These are phyloP conservation scores for Heloderma charlesbogerti DNA, from an alignment of 2,113 vertebrate genomes.

Conservation along the genomic window DNA sequence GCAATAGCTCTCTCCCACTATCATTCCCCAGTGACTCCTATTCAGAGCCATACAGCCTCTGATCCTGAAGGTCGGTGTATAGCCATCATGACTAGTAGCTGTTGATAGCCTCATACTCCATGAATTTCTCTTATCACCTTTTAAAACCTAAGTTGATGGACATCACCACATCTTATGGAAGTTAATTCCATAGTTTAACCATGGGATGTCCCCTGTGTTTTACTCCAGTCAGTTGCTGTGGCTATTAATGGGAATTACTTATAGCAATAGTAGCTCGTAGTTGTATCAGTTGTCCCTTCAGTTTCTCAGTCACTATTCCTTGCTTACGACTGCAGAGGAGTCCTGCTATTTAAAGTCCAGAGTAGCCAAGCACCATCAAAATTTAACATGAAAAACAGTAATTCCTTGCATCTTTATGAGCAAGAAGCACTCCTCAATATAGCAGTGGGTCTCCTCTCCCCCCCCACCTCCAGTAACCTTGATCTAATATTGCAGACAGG, in stretches of 20 bases:
- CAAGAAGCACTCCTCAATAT: neutral
- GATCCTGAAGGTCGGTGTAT: too few relatives aligned
- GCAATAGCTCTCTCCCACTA: too few relatives aligned
- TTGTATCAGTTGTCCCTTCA: neutral
- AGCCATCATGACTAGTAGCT: too few relatives aligned
- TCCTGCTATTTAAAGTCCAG: neutral
- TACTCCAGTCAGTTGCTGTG: neutral
- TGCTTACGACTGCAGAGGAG: too few relatives aligned
- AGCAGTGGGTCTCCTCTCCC: neutral
- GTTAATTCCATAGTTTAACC: neutral
- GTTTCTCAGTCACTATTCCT: neutral
- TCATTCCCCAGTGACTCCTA: too few relatives aligned
- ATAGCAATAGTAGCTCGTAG: neutral
- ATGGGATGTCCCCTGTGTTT: neutral
- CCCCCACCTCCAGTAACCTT: fast-evolving
- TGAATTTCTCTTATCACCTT: neutral
- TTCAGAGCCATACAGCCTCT: too few relatives aligned
- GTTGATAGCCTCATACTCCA: too few relatives aligned
- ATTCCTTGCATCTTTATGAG: neutral
- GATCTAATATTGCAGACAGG: neutral
- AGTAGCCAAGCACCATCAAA: neutral
- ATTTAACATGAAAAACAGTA: conserved; percentile 7
- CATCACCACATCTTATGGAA: neutral
- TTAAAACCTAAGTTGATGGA: neutral
- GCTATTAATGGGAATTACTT: neutral